Evolutionary conservation across 2,888 invertebrate species (phyloP), one percentile per base, ranked within the genome.

Genomic region (Thera britannica): DNA sequence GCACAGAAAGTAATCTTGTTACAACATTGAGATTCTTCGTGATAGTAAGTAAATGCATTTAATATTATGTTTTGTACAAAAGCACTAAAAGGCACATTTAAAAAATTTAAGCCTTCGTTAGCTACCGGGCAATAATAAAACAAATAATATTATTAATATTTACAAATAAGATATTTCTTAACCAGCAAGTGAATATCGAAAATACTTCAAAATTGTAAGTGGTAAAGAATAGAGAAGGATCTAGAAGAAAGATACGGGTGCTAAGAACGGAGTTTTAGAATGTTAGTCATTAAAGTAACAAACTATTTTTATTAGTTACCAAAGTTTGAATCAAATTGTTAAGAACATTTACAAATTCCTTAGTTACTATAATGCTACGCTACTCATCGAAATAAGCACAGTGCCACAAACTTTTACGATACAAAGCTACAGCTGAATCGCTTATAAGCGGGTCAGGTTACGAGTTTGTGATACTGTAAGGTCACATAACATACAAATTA

Each of bases 1-100:
- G 65, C 68, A 59, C 64, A 48, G 59, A 64, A 70, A 71, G 51
- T 62, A 48, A 63, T 60, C 48, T 66, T 58, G 54, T 70, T 65
- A 68, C 9, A 65, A 69, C 48, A 69, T 70, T 60, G 65, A 70
- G 64, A 68, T 70, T 59, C 64, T 62, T 67, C 69, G 62, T 68
- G 65, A 62, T 60, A 44, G 54, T 58, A 41, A 41, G 52, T 71
- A 69, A 72, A 71, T 73, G 70, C 70, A 52, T 68, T 59, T 52
- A 70, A 34, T 71, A 70, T 65, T 54, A 62, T 67, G 46, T 36
- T 56, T 38, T 62, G 7, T 56, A 52, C 35, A 51, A 38, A 56
- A 48, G 58, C 60, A 59, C 34, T 23, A 56, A 58, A 68, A 68
- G 64, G 64, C 68, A 64, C 60, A 38, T 5, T 44, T 11, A 12